Conservation (phyloP, 2,113 vertebrate species). For the Mesocricetus auratus region DNA sequence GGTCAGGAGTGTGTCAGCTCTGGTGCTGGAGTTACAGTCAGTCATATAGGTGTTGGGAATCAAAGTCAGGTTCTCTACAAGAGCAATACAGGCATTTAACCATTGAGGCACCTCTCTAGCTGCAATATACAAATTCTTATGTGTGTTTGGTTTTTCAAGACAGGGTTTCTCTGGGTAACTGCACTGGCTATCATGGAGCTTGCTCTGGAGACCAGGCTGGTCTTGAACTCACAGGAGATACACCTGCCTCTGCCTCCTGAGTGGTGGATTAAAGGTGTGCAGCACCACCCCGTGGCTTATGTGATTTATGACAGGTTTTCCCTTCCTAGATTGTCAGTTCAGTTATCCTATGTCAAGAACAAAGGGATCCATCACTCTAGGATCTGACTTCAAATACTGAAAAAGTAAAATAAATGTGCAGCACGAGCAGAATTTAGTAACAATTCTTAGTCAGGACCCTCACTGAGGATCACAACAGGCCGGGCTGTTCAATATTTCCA, state of each 20-base stretch:
- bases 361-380: background rate
- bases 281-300: background rate
- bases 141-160: background rate
- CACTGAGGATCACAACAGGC: too few species aligned
- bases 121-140: background rate
- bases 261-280: background rate
- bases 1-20: background rate
- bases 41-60: background rate
- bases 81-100: background rate
- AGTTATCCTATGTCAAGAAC: constrained; percentile 21
- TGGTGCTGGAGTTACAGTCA: background rate
- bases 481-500: background rate
- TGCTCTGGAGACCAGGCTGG: too few species aligned
- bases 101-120: background rate
- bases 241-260: background rate
- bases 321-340: background rate
- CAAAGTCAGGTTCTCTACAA: background rate
- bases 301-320: background rate
- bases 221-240: background rate
- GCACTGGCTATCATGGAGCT: background rate
- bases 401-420: background rate
- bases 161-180: background rate
- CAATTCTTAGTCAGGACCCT: background rate
- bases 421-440: background rate
- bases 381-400: background rate